Evolutionary conservation across 53 echinoderm and acorn worm genomes (phyloP).

Genomic region (Mesocentrotus franciscanus): DNA sequence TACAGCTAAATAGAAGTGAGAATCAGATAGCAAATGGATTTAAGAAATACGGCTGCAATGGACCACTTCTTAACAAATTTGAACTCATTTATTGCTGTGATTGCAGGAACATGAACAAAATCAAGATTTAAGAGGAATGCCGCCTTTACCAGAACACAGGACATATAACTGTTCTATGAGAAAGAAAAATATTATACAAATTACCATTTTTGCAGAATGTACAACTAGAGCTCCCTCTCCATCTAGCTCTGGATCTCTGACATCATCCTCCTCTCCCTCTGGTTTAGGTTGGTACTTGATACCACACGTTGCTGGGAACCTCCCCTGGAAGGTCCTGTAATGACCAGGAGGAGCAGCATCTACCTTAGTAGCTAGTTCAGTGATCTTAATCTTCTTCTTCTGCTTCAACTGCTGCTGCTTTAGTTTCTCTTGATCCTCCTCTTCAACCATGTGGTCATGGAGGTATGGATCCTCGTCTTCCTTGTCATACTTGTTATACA

Average conservation of each 20-base stretch:
- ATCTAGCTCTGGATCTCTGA: slow-evolving; percentile 87
- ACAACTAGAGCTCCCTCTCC: slow-evolving; percentile 90
- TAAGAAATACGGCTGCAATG: no score
- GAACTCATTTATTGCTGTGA: background rate
- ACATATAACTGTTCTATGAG: background rate
- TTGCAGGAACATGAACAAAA: background rate
- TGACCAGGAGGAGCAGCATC: slow-evolving; percentile 92
- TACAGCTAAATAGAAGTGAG: no score
- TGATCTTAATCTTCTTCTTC: slow-evolving; percentile 84
- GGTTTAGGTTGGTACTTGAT: slow-evolving; percentile 97
- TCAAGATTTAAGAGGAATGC: background rate
- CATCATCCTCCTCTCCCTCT: slow-evolving; percentile 91
- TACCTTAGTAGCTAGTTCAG: slow-evolving; percentile 66
- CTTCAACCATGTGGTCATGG: slow-evolving; percentile 70
- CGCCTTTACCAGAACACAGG: background rate
- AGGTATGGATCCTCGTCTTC: slow-evolving; percentile 60
- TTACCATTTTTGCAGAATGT: slow-evolving; percentile 92
- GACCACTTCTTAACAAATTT: no score
- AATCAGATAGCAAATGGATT: no score
- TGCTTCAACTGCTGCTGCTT: slow-evolving; percentile 76
- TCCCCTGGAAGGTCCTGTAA: slow-evolving; percentile 91
- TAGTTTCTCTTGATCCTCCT: slow-evolving; percentile 73
- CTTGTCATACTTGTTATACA: slow-evolving; percentile 46
- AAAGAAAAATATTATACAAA: background rate
- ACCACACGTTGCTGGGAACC: slow-evolving; percentile 87